A percentile compares a stretch with the other conserved stretches of the same genome.
phyloP scores from a whole-genome alignment of 1,140 invertebrate species.

The Drosophila micromelanica region DNA sequence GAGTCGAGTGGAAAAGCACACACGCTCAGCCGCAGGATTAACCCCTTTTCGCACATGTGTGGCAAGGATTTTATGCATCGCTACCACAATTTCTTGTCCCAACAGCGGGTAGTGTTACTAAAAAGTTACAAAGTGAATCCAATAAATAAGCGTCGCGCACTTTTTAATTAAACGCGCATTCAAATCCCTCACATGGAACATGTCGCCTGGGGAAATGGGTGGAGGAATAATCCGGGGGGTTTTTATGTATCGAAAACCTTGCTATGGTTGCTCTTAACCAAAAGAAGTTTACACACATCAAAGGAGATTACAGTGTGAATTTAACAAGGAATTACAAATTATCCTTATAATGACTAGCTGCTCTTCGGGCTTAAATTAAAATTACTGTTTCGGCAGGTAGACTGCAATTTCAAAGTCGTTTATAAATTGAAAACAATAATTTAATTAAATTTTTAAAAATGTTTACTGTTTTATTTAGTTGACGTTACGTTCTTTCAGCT shows the following conservation, averaged over 20 bases:
- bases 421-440: slow-evolving; percentile 16
- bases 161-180: slow-evolving; percentile 62
- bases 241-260: slow-evolving; percentile 1
- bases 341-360: slow-evolving; percentile 7
- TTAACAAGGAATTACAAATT: slow-evolving; percentile 22
- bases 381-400: neutral
- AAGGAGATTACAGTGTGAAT: slow-evolving; percentile 7
- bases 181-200: slow-evolving; percentile 17
- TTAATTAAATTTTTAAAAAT: slow-evolving; percentile 65
- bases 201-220: slow-evolving; percentile 8
- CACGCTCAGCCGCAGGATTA: slow-evolving; percentile 51
- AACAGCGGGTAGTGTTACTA: neutral
- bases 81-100: slow-evolving; percentile 38
- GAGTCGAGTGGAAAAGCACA: slow-evolving; percentile 48
- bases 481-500: slow-evolving; percentile 70
- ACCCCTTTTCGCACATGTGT: slow-evolving; percentile 62
- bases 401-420: slow-evolving; percentile 25
- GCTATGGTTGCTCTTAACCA: slow-evolving; percentile 56
- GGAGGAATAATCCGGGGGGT: neutral
- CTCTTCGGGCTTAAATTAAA: slow-evolving; percentile 4
- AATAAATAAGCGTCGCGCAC: slow-evolving; percentile 39
- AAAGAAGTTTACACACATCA: slow-evolving; percentile 29
- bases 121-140: slow-evolving; percentile 61
- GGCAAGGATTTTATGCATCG: slow-evolving; percentile 50
- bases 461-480: slow-evolving; percentile 73